Conservation (phyloP, 2,113 vertebrate genomes). For the Phocoena phocoena region DNA sequence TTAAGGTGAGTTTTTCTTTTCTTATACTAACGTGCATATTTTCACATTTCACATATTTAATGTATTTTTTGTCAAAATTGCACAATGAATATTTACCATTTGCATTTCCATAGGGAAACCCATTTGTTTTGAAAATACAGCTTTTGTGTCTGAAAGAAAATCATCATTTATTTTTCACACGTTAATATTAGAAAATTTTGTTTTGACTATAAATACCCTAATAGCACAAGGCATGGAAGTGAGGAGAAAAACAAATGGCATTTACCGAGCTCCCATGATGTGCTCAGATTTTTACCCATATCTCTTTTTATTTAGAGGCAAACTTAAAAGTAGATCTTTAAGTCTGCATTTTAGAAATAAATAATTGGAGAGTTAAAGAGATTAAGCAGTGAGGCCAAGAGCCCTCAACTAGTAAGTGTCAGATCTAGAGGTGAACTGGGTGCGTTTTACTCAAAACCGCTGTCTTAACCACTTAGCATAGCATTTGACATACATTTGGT, state of each 20-base stretch:
- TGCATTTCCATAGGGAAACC: neutral
- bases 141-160: neutral
- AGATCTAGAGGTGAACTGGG: neutral
- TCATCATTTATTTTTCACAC: neutral
- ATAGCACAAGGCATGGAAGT: neutral
- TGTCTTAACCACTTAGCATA: neutral
- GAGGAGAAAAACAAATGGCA: neutral
- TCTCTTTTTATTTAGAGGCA: neutral
- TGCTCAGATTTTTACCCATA: neutral
- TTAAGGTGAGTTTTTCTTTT: neutral
- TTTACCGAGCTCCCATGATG: neutral
- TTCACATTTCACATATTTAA: neutral
- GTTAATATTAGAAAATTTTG: neutral
- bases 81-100: neutral
- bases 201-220: neutral
- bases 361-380: neutral
- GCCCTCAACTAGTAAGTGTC: neutral
- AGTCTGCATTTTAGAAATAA: neutral
- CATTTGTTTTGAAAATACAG: neutral
- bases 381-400: neutral
- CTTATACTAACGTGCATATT: neutral
- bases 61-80: neutral
- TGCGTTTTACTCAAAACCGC: neutral
- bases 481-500: accelerated
- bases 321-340: neutral